Evolutionary conservation across 2,888 invertebrate genomes (phyloP), one percentile per base, ranked within the genome.

Genomic region (Acanthosepion lycidas): DNA sequence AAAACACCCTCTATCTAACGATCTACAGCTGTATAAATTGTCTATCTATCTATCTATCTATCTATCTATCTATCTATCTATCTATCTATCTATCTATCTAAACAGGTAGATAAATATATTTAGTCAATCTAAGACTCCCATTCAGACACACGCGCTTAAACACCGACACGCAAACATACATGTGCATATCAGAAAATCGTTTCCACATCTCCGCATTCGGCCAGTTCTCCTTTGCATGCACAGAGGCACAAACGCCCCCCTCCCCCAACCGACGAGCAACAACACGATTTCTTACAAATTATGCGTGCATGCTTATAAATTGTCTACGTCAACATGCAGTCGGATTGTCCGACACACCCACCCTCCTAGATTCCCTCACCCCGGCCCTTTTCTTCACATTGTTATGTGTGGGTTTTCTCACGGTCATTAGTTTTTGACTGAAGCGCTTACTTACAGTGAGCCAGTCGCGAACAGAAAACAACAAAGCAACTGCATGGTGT

Each of bases 371-470:
- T 55, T 2, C 1, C 55, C 55, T 78, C 78, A 12, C n/a, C 78
- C 78, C n/a, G n/a, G 78, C n/a, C 78, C 12, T 12, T 8, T 78
- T n/a, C 78, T 78, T n/a, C 78, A 28, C n/a, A n/a, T 78, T 78
- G 78, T 78, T n/a, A n/a, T 78, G 78, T 78, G 78, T 78, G n/a
- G 78, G n/a, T 78, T 78, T 78, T 78, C 78, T 78, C 78, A 78
- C 78, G 78, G 78, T 78, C 78, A 78, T 78, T 78, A 78, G 78
- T n/a, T 78, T 78, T 78, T 78, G n/a, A 78, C 78, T 78, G 78
- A 78, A 28, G 78, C 78, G 78, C 28, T 42, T 42, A 42, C 78
- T n/a, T 12, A 78, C 78, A 78, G n/a, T 28, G 64, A 28, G 28
- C 26, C 64, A 64, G 26, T 64, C 28, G 28, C 5, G 28, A 64